Base-by-base conservation (phyloP, 2,113 vertebrate species). In the Lycocorax pyrrhopterus region DNA sequence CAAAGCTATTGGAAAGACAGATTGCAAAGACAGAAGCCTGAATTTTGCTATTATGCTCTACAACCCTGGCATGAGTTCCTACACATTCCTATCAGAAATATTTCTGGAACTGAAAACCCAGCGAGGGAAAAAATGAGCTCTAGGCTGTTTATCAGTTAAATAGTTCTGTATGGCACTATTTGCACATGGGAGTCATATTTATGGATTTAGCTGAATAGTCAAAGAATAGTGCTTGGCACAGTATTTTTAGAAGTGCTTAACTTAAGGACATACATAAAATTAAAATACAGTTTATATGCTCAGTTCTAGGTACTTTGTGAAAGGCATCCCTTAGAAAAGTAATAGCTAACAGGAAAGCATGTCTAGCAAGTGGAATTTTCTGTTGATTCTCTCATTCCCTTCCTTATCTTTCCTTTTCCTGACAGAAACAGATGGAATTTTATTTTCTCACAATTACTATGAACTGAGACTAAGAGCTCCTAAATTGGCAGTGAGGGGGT, bases 381-480 rank as follows among this genome's bases (percentile, higher is more conserved):
- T 96, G 90, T 93, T 90, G 92, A 64, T 93, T 95, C 47, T 80
- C 82, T 92, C 91, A 71, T 96, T 94, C 67, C 22, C 16, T 76
- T 95, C 47, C 66, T 13, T 71, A 41, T 64, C 67, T 72, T 90
- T 89, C 35, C 73, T 77, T 83, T 88, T 87, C 53, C 79, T 83
- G 76, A 80, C 73, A 96, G 76, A 92, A 95, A 92, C 91, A 95
- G 92, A 95, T 90, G 90, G 93, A 94, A 91, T 90, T 94, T 95
- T 92, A 96, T 95, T 96, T 96, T 95, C 83, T 96, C 92, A 74
- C 84, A 79, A 90, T 96, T 92, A 75, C 79, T 85, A 66, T 87
- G 96, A 97, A 84, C 91, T 69, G 94, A 96, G 92, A 94, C 81
- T 95, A 97, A 95, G 94, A 94, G 80, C 75, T 96, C 96, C 74